Evolutionary conservation across 2,113 vertebrate genomes (phyloP).

Genomic region (Ptilonorhynchus violaceus): DNA sequence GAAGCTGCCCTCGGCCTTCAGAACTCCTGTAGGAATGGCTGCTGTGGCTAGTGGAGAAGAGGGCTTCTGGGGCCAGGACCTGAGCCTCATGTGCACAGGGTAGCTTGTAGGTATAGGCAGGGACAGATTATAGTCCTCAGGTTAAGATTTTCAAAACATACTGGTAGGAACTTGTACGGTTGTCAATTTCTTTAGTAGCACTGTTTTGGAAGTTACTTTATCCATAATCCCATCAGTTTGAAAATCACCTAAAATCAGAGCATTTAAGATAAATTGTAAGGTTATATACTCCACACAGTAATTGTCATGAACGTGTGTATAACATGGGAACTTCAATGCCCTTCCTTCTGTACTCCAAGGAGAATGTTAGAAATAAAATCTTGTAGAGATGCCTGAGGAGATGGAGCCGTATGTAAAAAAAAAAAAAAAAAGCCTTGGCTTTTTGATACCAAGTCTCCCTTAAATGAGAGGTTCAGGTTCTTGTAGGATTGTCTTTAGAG

Average conservation of each 20-base stretch:
- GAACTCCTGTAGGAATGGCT: background rate
- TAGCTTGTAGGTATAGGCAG: background rate
- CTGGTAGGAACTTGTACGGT: accelerated
- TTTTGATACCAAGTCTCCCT: background rate
- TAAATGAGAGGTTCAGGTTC: background rate
- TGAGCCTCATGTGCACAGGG: background rate
- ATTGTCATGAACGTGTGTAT: background rate
- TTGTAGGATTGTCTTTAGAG: background rate
- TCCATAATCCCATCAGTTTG: background rate
- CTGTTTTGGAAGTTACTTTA: background rate
- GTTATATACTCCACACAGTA: background rate
- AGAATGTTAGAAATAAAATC: background rate
- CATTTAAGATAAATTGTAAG: background rate
- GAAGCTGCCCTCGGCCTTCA: background rate
- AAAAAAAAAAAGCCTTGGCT: background rate
- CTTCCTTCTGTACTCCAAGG: background rate
- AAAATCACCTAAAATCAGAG: background rate
- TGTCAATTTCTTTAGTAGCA: background rate
- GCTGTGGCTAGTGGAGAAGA: background rate
- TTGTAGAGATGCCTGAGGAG: background rate
- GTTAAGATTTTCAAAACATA: background rate
- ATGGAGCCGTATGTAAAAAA: background rate
- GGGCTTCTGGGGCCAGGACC: background rate
- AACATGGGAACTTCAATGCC: background rate
- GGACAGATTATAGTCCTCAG: background rate